These are phyloP conservation scores for Schrankia costaestrigalis DNA, from an alignment of 2,888 invertebrate genomes.

Conservation along the genomic window DNA sequence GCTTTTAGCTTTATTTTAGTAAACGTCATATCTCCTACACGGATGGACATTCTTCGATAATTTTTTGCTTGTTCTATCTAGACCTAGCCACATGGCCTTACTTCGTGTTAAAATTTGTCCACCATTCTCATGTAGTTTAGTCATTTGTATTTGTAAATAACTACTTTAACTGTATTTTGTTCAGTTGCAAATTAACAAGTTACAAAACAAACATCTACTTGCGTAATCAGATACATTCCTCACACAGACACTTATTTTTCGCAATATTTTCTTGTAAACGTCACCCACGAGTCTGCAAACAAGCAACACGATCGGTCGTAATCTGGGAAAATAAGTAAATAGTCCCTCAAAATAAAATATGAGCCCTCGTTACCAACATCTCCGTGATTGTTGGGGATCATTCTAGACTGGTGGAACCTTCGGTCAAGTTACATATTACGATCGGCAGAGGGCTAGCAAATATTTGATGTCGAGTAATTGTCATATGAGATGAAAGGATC, in stretches of 20 bases:
- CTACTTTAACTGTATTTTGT: too few relatives aligned
- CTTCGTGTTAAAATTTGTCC: too few relatives aligned
- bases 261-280: slow-evolving; percentile 56
- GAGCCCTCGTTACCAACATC: slow-evolving; percentile 20
- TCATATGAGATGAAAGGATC: slow-evolving; percentile 59
- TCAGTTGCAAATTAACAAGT: too few relatives aligned
- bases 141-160: too few relatives aligned
- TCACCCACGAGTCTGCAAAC: slow-evolving; percentile 70
- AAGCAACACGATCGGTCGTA: slow-evolving; percentile 63
- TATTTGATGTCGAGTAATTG: slow-evolving; percentile 75
- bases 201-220: too few relatives aligned
- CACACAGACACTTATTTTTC: slow-evolving; percentile 4
- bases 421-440: slow-evolving; percentile 71
- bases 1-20: too few relatives aligned
- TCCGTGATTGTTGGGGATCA: slow-evolving; percentile 15
- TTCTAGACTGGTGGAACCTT: slow-evolving; percentile 12
- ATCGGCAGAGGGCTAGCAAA: slow-evolving; percentile 71
- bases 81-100: too few relatives aligned
- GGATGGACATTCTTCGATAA: too few relatives aligned
- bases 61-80: too few relatives aligned
- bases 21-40: too few relatives aligned
- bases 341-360: slow-evolving; percentile 35
- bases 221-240: too few relatives aligned
- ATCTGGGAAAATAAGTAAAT: slow-evolving; percentile 64
- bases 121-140: too few relatives aligned